These are phyloP conservation scores for Achlya flavicornis DNA, from an alignment of 2,888 invertebrate species.

Conservation along the genomic window DNA sequence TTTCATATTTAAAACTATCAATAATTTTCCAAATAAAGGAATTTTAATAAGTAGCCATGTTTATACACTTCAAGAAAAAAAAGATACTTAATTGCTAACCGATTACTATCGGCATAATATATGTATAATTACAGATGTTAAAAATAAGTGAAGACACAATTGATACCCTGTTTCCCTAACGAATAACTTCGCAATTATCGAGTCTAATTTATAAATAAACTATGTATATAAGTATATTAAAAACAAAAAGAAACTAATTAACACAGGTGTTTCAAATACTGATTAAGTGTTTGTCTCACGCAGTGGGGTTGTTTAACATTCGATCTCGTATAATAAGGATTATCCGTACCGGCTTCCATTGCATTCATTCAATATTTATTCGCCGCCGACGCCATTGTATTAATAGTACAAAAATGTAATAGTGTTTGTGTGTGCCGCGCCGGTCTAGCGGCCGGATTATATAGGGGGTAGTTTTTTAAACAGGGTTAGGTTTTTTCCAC, in stretches of 20 bases:
- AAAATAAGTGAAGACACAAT: background rate
- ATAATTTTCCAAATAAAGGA: background rate
- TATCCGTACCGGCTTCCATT: slow-evolving; percentile 57
- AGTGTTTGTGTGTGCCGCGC: slow-evolving; percentile 77
- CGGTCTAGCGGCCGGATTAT: slow-evolving; percentile 74
- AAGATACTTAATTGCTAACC: background rate
- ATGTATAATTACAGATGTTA: background rate
- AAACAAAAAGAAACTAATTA: slow-evolving; percentile 4
- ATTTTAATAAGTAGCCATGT: background rate
- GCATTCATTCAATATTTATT: slow-evolving; percentile 80
- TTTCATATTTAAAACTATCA: background rate
- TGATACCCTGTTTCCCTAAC: slow-evolving; percentile 4
- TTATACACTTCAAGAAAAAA: background rate
- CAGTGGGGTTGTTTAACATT: slow-evolving; percentile 36
- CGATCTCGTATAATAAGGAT: slow-evolving; percentile 74
- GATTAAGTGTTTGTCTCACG: slow-evolving; percentile 33
- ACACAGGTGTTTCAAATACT: slow-evolving; percentile 15
- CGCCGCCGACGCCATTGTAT: slow-evolving; percentile 72
- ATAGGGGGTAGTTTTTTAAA: slow-evolving; percentile 80
- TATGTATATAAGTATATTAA: slow-evolving; percentile 3
- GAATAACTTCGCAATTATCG: slow-evolving; percentile 4
- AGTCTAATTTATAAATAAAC: background rate
- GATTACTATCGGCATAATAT: background rate
- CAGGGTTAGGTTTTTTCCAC: slow-evolving; percentile 80
- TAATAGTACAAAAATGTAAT: slow-evolving; percentile 80